Base-by-base conservation (phyloP, 2,888 invertebrate species). In the Lasius platythorax region DNA sequence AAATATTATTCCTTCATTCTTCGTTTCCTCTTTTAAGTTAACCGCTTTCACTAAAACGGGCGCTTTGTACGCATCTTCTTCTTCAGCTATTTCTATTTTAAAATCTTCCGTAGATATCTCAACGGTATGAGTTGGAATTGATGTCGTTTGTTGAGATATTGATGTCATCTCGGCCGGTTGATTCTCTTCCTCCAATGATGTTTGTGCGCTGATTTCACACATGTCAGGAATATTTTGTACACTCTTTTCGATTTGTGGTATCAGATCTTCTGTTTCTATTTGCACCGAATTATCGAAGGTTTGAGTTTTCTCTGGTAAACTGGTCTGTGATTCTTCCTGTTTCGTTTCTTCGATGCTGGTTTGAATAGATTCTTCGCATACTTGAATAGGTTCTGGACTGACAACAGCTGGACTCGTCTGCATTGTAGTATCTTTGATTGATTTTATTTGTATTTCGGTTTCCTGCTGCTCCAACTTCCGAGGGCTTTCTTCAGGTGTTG, bases 341-440 rank as follows among this genome's bases (percentile, higher is more conserved):
- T 92, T 91, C 33, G 88, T 89, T 93, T 96, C 93, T 91, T 95
- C 89, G 95, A 91, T 15, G 18, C 87, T 92, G 3, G 92, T 93
- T 84, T 93, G 93, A 1, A 88, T 63, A 30, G 85, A 87, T n/a
- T 85, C 37, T 43, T 92, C 92, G 18, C 85, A 74, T 9, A 87
- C 78, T 3, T 86, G 86, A 0, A 53, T 43, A 50, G 86, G 87
- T 61, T 87, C 87, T 1, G 87, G 88, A 23, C 87, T 81, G 46
- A 87, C 82, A 5, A 84, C 74, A 6, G 85, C 78, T 3, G 93
- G 93, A 83, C 92, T 93, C 0, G 94, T 94, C 86, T 94, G 93
- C 18, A 86, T 87, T 61, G 53, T 88, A 3, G 46, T 86, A 23
- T 90, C 90, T 11, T 56, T 56, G 15, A 81, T 82, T 18, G 73